Conservation (phyloP, 1,140 invertebrate genomes). For the Drosophila subobscura region DNA sequence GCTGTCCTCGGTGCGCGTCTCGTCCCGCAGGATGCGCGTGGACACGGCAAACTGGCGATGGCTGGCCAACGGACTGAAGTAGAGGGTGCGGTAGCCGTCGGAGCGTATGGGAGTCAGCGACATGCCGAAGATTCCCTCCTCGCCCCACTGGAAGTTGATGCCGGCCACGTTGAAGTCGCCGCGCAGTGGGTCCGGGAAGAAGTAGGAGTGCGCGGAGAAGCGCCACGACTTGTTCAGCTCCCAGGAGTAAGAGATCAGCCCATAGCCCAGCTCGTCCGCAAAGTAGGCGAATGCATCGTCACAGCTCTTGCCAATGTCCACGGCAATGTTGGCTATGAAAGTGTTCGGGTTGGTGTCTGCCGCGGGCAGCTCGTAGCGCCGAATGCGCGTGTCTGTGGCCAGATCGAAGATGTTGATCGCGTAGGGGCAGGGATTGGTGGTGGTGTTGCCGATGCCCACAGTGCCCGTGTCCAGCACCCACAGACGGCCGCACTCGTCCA, state of each 20-base stretch:
- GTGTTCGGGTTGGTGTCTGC: conserved; percentile 90
- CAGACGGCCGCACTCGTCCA: conserved; percentile 89
- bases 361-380: conserved; percentile 88
- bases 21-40: conserved; percentile 88
- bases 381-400: conserved; percentile 88
- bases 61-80: conserved; percentile 91
- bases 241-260: conserved; percentile 91
- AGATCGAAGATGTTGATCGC: conserved; percentile 90
- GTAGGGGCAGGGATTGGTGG: conserved; percentile 89
- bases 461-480: conserved; percentile 93
- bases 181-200: conserved; percentile 90
- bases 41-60: conserved; percentile 91
- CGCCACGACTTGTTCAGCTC: conserved; percentile 90
- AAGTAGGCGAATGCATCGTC: conserved; percentile 92
- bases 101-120: conserved; percentile 87
- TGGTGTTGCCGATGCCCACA: conserved; percentile 90
- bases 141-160: conserved; percentile 92
- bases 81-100: conserved; percentile 88
- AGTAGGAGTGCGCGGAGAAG: conserved; percentile 88
- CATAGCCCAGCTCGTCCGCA: conserved; percentile 92
- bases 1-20: conserved; percentile 87
- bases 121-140: conserved; percentile 92
- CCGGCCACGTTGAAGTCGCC: conserved; percentile 91
- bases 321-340: conserved; percentile 92
- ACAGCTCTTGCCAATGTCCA: conserved; percentile 90